These are phyloP conservation scores for Leucophora obtusa DNA, from an alignment of 2,888 invertebrate species.

Conservation along the genomic window DNA sequence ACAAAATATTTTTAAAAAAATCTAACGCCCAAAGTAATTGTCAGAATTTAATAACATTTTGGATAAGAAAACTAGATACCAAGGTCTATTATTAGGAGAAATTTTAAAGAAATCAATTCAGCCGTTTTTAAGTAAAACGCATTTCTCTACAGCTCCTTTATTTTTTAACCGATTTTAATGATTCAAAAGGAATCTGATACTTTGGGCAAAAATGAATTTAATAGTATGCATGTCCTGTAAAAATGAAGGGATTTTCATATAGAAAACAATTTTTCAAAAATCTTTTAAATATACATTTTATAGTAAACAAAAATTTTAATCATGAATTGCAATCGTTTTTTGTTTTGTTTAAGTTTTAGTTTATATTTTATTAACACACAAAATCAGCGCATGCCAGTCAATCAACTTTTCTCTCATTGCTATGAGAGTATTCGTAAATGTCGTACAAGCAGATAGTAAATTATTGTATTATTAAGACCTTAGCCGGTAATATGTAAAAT, in stretches of 20 bases:
- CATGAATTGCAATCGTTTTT: conserved; percentile 38
- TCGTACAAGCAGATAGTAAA: neutral
- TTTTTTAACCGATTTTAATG: conserved; percentile 69
- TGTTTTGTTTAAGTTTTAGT: conserved; percentile 11
- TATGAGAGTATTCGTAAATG: neutral
- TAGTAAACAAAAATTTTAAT: conserved; percentile 62
- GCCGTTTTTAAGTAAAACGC: conserved; percentile 54
- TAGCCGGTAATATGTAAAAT: neutral
- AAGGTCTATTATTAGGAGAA: conserved; percentile 42
- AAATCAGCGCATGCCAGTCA: conserved; percentile 52
- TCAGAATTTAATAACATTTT: conserved; percentile 65
- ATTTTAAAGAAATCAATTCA: conserved; percentile 36
- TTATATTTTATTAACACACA: neutral
- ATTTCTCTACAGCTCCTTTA: conserved; percentile 59
- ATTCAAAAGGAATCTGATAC: conserved; percentile 73
- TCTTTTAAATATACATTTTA: conserved; percentile 71
- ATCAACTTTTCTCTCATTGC: conserved; percentile 33
- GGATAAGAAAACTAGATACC: neutral
- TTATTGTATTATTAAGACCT: neutral
- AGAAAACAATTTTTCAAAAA: conserved; percentile 73
- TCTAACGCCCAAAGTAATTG: conserved; percentile 53
- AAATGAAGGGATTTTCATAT: conserved; percentile 55
- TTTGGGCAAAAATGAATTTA: neutral
- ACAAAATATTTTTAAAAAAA: conserved; percentile 70
- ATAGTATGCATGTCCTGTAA: conserved; percentile 43